Evolutionary conservation across 1,140 invertebrate genomes (phyloP), one percentile per base, ranked within the genome.

Genomic region (Pygmarrhopalites habei): DNA sequence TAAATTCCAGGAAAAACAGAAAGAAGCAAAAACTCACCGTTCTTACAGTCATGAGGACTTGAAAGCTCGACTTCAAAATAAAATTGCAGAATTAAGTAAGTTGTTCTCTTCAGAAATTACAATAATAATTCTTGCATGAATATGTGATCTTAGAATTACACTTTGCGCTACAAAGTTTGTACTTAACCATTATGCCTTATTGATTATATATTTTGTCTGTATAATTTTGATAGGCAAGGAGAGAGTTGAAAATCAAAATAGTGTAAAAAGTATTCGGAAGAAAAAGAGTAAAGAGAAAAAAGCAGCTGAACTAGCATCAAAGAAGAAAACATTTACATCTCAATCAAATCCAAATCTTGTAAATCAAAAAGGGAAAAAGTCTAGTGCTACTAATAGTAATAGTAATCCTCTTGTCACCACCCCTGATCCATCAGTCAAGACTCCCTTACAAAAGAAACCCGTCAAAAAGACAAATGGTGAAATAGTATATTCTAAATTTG

Each of bases 401-500:
- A n/a, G n/a, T n/a, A n/a, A n/a, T n/a, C n/a, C n/a, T n/a, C n/a
- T n/a, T n/a, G n/a, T n/a, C n/a, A 21, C 29, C 25, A 49, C 14
- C n/a, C 19, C 46, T 15, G 47, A 25, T 35, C 17, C 35, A 4
- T 17, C 47, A 19, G 57, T 41, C 25, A 70, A 67, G 47, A 70
- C 68, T 4, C 68, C 68, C 3, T 32, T 70, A 29, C 43, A 51
- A 46, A 67, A 65, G 29, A 52, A 59, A 29, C 51, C 60, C 17
- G 64, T 71, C 10, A 62, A 61, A 21, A 71, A 70, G 43, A 62
- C 60, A 10, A 58, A 71, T 43, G 66, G 69, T 3, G 49, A 71
- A 66, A 56, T 71, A 2, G 66, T 68, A 5, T 71, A 68, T 55
- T 71, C 69, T 15, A 67, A 71, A 25, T 70, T 70, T 43, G 68